A percentile compares a stretch with the other conserved stretches of the same genome.
Conservation (phyloP, 2,113 vertebrate genomes). For the Fukomys damarensis region DNA sequence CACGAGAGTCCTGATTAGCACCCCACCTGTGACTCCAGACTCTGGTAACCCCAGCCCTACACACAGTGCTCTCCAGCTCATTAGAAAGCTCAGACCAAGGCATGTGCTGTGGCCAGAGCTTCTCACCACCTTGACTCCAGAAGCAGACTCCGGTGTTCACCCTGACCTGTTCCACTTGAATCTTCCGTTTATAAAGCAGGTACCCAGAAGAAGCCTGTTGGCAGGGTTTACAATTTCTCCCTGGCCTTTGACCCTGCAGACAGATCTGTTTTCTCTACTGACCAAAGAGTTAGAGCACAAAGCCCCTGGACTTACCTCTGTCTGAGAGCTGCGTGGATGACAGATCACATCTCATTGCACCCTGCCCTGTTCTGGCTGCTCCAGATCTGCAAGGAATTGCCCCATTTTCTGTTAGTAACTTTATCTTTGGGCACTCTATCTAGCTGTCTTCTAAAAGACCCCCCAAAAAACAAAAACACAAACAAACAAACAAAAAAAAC, state of each 20-base stretch:
- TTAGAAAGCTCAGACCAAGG: background rate
- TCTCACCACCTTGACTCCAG: background rate
- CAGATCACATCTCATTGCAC: background rate
- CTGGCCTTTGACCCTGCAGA: background rate
- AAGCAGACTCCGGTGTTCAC: accelerated
- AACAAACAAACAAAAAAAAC: background rate
- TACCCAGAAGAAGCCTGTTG: accelerated
- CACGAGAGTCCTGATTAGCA: accelerated
- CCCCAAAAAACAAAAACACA: too few relatives aligned
- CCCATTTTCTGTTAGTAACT: background rate
- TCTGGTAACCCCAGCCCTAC: background rate
- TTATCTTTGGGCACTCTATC: background rate
- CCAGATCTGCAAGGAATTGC: background rate
- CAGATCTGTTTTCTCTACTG: background rate
- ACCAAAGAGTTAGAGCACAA: accelerated
- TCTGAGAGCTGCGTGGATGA: background rate
- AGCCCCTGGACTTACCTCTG: accelerated
- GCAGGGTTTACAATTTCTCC: background rate
- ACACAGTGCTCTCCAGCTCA: accelerated
- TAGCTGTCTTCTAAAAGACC: background rate
- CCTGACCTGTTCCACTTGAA: accelerated
- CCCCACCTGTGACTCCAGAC: background rate
- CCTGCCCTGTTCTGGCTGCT: background rate
- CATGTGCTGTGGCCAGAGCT: accelerated
- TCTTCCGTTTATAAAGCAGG: background rate